Evolutionary conservation across 2,797 vertebrate genomes (phyloP).

Genomic region (Toxotes lorentzi): DNA sequence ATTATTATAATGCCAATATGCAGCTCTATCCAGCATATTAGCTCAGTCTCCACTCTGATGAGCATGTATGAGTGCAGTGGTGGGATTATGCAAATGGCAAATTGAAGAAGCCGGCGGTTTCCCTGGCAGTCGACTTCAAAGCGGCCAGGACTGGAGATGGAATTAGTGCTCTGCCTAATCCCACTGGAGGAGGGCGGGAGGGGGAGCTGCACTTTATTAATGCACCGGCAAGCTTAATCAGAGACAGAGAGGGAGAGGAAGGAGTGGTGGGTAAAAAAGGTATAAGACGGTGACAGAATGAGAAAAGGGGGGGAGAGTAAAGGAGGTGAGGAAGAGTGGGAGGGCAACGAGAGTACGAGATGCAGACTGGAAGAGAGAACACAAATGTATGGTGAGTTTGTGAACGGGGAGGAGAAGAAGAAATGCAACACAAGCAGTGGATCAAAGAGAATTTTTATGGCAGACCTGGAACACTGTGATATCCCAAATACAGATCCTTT

Average conservation of each 20-base stretch:
- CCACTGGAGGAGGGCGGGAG: slow-evolving; percentile 75
- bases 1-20: slow-evolving; percentile 76
- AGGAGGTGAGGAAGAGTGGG: slow-evolving; percentile 27
- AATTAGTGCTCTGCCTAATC: slow-evolving; percentile 86
- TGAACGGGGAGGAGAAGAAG: slow-evolving; percentile 15
- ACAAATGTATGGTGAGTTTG: slow-evolving; percentile 22
- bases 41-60: slow-evolving; percentile 80
- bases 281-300: slow-evolving; percentile 41
- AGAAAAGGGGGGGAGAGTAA: slow-evolving; percentile 26
- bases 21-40: slow-evolving; percentile 70
- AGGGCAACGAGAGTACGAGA: slow-evolving; percentile 40
- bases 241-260: slow-evolving; percentile 37
- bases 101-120: slow-evolving; percentile 75
- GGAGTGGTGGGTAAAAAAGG: slow-evolving; percentile 3
- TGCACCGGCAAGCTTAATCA: slow-evolving; percentile 78
- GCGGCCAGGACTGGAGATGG: slow-evolving; percentile 80
- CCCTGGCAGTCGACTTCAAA: slow-evolving; percentile 85
- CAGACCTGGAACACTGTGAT: slow-evolving; percentile 40
- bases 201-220: slow-evolving; percentile 81
- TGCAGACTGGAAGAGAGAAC: slow-evolving; percentile 9
- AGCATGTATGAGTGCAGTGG: slow-evolving; percentile 76
- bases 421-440: slow-evolving; percentile 26
- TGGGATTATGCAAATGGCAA: slow-evolving; percentile 85
- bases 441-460: slow-evolving; percentile 67
- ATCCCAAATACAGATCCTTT: slow-evolving; percentile 43